Conservation (phyloP, 2,888 invertebrate genomes). For the Rhaphigaster nebulosa region DNA sequence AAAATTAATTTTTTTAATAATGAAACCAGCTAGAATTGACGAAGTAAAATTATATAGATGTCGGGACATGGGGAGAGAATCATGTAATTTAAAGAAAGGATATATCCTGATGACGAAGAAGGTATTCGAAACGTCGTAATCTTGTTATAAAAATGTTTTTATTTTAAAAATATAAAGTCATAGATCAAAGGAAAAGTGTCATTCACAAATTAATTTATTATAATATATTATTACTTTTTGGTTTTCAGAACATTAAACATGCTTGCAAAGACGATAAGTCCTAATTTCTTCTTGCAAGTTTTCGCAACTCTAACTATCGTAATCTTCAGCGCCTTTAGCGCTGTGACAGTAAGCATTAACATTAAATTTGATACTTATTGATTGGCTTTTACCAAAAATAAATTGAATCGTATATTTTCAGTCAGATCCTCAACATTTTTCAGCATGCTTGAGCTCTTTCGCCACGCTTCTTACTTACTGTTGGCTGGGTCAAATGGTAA, state of each 20-base stretch:
- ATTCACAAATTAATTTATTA: too few species aligned
- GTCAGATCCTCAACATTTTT: constrained; percentile 18
- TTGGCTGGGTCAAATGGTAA: constrained; percentile 32
- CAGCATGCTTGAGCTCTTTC: constrained; percentile 8
- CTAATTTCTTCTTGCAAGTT: constrained; percentile 33
- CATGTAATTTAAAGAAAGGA: too few species aligned
- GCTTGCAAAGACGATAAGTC: not conserved
- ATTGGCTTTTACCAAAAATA: not conserved
- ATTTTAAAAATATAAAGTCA: too few species aligned
- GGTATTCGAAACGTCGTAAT: too few species aligned
- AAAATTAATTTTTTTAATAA: too few species aligned
- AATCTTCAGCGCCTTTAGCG: not conserved
- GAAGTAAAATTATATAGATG: too few species aligned
- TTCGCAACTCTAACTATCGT: not conserved
- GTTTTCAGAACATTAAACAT: not conserved
- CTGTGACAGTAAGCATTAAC: not conserved
- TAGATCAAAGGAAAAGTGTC: too few species aligned
- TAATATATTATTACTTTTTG: too few species aligned
- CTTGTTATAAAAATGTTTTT: too few species aligned
- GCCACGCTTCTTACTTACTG: constrained; percentile 1
- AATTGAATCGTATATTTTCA: not conserved
- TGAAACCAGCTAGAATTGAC: too few species aligned
- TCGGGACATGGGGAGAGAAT: too few species aligned
- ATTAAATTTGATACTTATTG: not conserved
- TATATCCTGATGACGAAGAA: too few species aligned